Conservation (phyloP, 2,888 invertebrate genomes). For the Timandra comae region DNA sequence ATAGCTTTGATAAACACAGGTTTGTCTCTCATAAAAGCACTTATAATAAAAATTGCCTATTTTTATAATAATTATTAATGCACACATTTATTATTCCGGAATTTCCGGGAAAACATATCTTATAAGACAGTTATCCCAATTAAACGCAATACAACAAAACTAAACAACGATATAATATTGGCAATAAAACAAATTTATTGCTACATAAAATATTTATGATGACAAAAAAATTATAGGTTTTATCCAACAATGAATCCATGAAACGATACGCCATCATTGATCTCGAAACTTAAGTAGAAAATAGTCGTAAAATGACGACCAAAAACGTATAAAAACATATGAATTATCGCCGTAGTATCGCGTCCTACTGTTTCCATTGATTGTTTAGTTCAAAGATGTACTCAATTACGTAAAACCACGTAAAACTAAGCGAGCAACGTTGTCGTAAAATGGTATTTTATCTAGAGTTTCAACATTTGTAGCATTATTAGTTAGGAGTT, state of each 20-base stretch:
- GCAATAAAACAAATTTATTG: constrained; percentile 14
- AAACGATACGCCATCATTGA: constrained; percentile 25
- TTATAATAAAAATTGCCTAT: too few species aligned
- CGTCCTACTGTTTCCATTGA: constrained; percentile 16
- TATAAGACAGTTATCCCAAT: too few species aligned
- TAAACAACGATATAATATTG: too few species aligned
- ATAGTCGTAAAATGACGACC: constrained; percentile 40
- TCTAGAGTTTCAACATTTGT: constrained; percentile 27
- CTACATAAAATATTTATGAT: constrained; percentile 17
- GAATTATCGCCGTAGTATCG: constrained; percentile 34
- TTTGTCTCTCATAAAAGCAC: too few species aligned
- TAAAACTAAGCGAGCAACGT: too few species aligned
- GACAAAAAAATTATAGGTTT: constrained; percentile 16
- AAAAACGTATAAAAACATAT: constrained; percentile 39
- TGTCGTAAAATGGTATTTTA: constrained; percentile 34
- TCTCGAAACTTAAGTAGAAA: constrained; percentile 19
- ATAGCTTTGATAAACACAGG: too few species aligned
- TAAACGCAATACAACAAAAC: too few species aligned
- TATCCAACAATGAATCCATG: constrained; percentile 28
- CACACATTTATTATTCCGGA: too few species aligned
- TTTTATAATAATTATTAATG: too few species aligned
- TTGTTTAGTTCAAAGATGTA: constrained; percentile 18
- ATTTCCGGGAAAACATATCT: too few species aligned
- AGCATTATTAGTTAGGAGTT: constrained; percentile 11
- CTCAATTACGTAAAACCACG: constrained; percentile 25